These are phyloP conservation scores for Pterostichus niger DNA, from an alignment of 2,888 invertebrate species.

Conservation along the genomic window DNA sequence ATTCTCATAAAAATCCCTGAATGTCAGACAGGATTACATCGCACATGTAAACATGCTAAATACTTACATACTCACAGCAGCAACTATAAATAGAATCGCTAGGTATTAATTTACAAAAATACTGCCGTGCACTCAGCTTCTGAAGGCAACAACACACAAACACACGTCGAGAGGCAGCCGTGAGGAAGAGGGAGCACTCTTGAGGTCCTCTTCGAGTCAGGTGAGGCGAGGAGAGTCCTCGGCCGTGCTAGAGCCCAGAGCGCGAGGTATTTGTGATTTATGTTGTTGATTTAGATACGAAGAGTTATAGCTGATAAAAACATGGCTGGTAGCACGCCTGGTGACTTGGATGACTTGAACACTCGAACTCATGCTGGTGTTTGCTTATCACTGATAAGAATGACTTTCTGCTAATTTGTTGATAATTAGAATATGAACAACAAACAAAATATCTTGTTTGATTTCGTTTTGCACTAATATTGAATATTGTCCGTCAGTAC, in stretches of 20 bases:
- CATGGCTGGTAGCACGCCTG: slow-evolving; percentile 55
- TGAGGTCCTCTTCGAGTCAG: not conserved
- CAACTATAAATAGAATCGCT: slow-evolving; percentile 42
- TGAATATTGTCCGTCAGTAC: too few relatives aligned
- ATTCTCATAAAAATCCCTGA: slow-evolving; percentile 16
- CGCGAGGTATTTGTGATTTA: slow-evolving; percentile 56
- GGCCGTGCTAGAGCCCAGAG: slow-evolving; percentile 9
- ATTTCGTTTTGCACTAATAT: too few relatives aligned
- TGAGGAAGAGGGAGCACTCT: not conserved
- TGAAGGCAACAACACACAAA: slow-evolving; percentile 1
- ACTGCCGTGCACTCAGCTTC: slow-evolving; percentile 34
- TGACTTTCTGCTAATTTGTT: too few relatives aligned
- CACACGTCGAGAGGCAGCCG: not conserved
- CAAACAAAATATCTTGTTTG: too few relatives aligned
- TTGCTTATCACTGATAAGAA: too few relatives aligned
- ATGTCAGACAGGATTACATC: slow-evolving; percentile 33
- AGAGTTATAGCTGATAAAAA: slow-evolving; percentile 65
- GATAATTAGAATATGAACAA: too few relatives aligned
- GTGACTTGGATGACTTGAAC: not conserved
- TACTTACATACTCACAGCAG: slow-evolving; percentile 12
- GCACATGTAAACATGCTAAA: slow-evolving; percentile 36
- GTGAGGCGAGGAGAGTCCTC: not conserved
- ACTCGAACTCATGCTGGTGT: too few relatives aligned
- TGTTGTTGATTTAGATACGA: slow-evolving; percentile 66
- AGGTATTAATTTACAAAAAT: slow-evolving; percentile 65